A percentile compares a stretch with the other conserved stretches of the same genome.
Conservation (phyloP, 2,888 invertebrate species). For the Schizaphis graminum region DNA sequence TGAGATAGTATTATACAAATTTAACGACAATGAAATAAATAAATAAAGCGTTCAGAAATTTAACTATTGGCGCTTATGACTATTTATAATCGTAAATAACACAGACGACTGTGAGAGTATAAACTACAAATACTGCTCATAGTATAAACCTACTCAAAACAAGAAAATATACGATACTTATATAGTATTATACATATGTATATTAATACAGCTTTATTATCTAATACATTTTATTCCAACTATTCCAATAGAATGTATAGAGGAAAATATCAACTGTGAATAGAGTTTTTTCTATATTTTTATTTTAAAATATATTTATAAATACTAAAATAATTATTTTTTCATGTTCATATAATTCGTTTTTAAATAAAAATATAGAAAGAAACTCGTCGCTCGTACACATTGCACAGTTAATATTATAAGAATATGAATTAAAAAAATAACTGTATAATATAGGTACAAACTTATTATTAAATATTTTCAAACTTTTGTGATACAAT, state of each 20-base stretch:
- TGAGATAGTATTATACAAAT: background rate
- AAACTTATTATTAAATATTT: background rate
- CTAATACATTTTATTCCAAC: background rate
- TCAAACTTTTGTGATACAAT: background rate
- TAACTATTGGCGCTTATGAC: background rate
- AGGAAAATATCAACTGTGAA: background rate
- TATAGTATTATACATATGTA: background rate
- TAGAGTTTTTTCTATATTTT: background rate
- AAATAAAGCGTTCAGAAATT: conserved; percentile 23
- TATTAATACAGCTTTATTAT: background rate
- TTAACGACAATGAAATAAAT: background rate
- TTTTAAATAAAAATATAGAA: background rate
- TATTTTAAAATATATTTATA: background rate
- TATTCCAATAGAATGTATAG: background rate
- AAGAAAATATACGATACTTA: conserved; percentile 11
- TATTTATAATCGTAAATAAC: conserved; percentile 10
- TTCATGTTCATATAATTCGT: background rate
- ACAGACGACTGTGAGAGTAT: background rate
- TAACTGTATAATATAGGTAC: background rate
- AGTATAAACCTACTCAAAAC: conserved; percentile 31
- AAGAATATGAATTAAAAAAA: background rate
- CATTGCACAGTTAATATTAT: background rate
- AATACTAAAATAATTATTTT: background rate
- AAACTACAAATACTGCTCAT: background rate
- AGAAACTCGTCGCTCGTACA: background rate